A percentile compares a stretch with the other conserved stretches of the same genome.
Conservation (phyloP, 2,797 vertebrate genomes). For the Setipinna tenuifilis region DNA sequence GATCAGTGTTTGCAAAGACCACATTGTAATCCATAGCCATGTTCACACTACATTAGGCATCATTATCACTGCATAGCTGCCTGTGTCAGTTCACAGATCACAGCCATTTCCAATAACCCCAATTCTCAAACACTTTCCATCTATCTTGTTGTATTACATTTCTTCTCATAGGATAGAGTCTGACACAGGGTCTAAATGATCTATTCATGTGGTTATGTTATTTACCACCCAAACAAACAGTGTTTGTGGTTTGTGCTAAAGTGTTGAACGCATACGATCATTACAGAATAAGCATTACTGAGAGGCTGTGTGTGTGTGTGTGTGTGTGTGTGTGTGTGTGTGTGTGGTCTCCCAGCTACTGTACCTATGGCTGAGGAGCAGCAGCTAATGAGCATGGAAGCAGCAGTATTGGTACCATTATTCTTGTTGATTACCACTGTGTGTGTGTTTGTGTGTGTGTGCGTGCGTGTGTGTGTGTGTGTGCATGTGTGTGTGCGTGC, state of each 20-base stretch:
- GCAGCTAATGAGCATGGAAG: neutral
- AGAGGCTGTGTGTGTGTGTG: neutral
- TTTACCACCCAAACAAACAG: neutral
- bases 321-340: no score
- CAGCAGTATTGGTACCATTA: neutral
- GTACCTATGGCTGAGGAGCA: neutral
- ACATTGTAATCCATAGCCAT: neutral
- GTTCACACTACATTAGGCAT: neutral
- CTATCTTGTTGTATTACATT: neutral
- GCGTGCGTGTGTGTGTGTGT: no score
- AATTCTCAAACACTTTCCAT: neutral
- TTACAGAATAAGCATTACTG: neutral
- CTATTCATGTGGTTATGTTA: neutral
- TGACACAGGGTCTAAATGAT: neutral
- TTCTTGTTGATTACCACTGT: conserved; percentile 11
- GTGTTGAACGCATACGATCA: neutral
- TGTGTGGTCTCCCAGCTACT: neutral
- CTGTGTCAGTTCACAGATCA: neutral
- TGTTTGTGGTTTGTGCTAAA: neutral
- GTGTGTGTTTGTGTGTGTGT: neutral
- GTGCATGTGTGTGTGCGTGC: no score
- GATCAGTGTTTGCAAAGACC: neutral
- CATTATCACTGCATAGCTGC: neutral
- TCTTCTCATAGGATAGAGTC: neutral
- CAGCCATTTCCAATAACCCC: neutral